A percentile compares a stretch with the other conserved stretches of the same genome.
These are phyloP conservation scores for Cygnus buccinator DNA, from an alignment of 2,113 vertebrate species.

Conservation along the genomic window DNA sequence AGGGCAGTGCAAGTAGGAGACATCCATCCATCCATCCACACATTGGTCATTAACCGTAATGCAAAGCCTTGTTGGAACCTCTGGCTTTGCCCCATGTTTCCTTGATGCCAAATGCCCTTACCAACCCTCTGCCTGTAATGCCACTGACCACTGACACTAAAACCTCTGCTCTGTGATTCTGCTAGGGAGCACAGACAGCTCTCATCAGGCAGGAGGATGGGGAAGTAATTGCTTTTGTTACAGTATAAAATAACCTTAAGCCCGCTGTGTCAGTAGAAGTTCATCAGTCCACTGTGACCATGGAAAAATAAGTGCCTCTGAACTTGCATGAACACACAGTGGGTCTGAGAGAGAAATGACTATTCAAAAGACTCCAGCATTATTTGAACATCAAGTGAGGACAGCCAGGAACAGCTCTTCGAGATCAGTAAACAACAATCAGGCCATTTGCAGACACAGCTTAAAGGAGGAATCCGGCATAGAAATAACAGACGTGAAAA, in stretches of 20 bases:
- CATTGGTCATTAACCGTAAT: rapidly evolving
- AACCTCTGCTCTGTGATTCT: neutral
- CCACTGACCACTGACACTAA: neutral
- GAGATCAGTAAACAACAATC: neutral
- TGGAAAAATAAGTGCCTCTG: neutral
- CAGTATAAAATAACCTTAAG: neutral
- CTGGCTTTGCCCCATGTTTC: neutral
- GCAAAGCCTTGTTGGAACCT: neutral
- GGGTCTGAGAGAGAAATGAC: neutral
- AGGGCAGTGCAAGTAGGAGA: neutral
- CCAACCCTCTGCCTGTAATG: neutral
- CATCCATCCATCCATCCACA: neutral
- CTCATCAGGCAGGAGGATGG: neutral
- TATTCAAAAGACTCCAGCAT: neutral
- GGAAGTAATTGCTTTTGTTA: neutral
- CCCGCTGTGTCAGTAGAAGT: neutral
- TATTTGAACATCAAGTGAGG: neutral
- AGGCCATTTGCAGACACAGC: neutral
- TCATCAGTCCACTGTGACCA: neutral
- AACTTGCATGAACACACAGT: neutral
- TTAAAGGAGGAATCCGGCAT: neutral
- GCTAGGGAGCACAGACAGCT: neutral
- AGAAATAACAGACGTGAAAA: neutral
- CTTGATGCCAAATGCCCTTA: neutral
- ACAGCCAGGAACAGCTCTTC: neutral